Evolutionary conservation across 2,888 invertebrate genomes (phyloP).

Genomic region (Orthonevra nobilis): DNA sequence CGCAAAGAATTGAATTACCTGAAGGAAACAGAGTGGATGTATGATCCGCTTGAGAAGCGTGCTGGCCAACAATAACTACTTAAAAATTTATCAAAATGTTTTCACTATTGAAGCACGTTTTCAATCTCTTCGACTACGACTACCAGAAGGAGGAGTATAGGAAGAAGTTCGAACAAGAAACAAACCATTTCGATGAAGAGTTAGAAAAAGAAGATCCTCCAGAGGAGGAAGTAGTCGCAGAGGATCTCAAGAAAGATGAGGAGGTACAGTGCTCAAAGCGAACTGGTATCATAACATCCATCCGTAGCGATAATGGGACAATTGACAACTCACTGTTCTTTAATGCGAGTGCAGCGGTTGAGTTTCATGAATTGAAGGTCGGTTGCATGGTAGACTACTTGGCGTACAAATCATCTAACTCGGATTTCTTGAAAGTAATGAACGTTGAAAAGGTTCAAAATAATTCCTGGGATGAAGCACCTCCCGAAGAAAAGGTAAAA

Average conservation of each 20-base stretch:
- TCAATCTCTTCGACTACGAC: slow-evolving; percentile 78
- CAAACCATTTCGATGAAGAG: slow-evolving; percentile 79
- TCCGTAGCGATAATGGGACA: slow-evolving; percentile 81
- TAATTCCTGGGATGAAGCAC: slow-evolving; percentile 81
- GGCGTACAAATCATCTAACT: slow-evolving; percentile 80
- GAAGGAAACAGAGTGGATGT: slow-evolving; percentile 91
- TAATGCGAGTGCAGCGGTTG: slow-evolving; percentile 77
- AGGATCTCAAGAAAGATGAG: not conserved
- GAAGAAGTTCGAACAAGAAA: slow-evolving; percentile 80
- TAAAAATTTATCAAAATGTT: slow-evolving; percentile 79
- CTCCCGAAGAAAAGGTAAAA: slow-evolving; percentile 75
- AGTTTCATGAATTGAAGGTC: slow-evolving; percentile 77
- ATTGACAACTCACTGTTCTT: slow-evolving; percentile 84
- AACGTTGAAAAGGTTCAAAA: slow-evolving; percentile 83
- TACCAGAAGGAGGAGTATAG: slow-evolving; percentile 74
- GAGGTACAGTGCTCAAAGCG: slow-evolving; percentile 41
- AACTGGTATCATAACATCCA: slow-evolving; percentile 83
- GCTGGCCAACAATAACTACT: slow-evolving; percentile 49
- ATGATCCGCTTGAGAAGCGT: slow-evolving; percentile 85
- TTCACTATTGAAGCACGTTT: slow-evolving; percentile 80
- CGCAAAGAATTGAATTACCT: slow-evolving; percentile 88
- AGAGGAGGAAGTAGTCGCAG: slow-evolving; percentile 49
- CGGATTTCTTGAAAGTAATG: slow-evolving; percentile 81
- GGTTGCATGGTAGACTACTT: slow-evolving; percentile 83
- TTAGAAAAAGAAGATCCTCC: slow-evolving; percentile 71